Conservation (phyloP, 2,797 vertebrate species). For the Rhabdophis nuchalis region DNA sequence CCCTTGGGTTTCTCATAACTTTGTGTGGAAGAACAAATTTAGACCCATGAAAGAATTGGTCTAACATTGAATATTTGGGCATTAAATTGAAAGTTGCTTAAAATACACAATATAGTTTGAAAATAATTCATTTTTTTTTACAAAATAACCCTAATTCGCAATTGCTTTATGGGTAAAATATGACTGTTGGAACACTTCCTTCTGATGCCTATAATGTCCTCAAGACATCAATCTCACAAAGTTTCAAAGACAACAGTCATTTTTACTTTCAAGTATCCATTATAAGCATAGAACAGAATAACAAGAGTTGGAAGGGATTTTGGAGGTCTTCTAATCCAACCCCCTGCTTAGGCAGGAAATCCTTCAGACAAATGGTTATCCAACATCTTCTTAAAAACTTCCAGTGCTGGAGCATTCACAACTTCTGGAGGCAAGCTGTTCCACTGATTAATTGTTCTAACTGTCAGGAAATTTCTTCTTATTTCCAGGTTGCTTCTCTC, state of each 20-base stretch:
- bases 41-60: not conserved
- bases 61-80: not conserved
- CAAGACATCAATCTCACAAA: not conserved
- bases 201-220: not conserved
- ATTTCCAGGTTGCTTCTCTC: too few relatives aligned
- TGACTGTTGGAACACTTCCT: not conserved
- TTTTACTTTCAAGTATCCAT: not conserved
- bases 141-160: not conserved
- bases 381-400: too few relatives aligned
- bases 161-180: not conserved
- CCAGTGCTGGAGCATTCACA: too few relatives aligned
- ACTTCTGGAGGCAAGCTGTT: too few relatives aligned
- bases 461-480: too few relatives aligned
- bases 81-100: not conserved
- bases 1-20: not conserved
- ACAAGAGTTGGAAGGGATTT: too few relatives aligned
- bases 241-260: conserved; percentile 28
- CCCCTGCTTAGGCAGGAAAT: too few relatives aligned
- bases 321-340: too few relatives aligned
- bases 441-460: too few relatives aligned
- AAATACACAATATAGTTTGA: not conserved
- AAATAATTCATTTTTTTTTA: not conserved
- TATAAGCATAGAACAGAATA: not conserved
- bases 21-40: not conserved
- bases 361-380: too few relatives aligned